Percentiles rank a stretch among this genome's conserved stretches.
phyloP scores from a whole-genome alignment of 1,140 invertebrate species.

The Eriocheir sinensis region DNA sequence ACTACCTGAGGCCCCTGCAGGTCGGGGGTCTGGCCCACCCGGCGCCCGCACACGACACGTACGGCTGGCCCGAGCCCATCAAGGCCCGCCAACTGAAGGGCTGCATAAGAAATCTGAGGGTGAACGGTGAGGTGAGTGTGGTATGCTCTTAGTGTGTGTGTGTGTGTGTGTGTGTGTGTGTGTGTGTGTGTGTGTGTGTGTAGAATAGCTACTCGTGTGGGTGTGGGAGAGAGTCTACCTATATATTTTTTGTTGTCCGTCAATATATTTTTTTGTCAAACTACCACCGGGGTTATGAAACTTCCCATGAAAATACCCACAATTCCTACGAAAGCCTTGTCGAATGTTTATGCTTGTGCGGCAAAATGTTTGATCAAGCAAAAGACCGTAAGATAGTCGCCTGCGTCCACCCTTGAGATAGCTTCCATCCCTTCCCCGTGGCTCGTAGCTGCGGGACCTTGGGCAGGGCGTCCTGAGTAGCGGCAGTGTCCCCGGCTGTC shows the following conservation, averaged over 20 bases:
- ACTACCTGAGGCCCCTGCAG: constrained; percentile 53
- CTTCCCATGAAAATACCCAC: no score
- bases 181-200: no score
- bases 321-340: no score
- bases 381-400: no score
- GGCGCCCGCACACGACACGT: background rate
- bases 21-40: constrained; percentile 64
- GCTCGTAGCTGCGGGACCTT: background rate
- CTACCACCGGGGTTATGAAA: no score
- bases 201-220: background rate
- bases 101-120: constrained; percentile 61
- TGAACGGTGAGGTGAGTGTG: constrained; percentile 66
- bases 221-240: background rate
- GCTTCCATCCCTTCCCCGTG: no score
- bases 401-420: no score
- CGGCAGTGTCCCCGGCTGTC: background rate
- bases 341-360: no score
- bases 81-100: constrained; percentile 17
- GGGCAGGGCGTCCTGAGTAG: background rate
- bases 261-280: no score
- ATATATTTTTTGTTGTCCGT: no score
- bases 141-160: background rate
- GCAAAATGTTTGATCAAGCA: no score
- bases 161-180: no score
- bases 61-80: constrained; percentile 43